phyloP scores from a whole-genome alignment of 1,140 invertebrate species.

The Drosophila pseudoobscura region DNA sequence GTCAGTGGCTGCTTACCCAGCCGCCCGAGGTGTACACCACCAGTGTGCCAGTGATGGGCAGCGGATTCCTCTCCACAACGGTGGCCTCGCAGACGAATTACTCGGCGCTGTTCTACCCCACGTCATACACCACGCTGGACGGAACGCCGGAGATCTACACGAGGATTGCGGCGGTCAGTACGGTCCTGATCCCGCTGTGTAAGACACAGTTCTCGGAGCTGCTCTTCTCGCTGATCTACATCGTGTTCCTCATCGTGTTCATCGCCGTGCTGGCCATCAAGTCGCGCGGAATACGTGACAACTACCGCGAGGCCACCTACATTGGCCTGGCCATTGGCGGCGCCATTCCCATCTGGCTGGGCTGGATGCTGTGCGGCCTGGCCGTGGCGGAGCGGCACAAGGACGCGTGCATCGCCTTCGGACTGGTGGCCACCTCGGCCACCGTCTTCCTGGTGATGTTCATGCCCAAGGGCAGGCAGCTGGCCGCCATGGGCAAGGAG shows the following conservation, averaged over 20 bases:
- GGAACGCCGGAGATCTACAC: conserved; percentile 74
- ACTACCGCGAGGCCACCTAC: conserved; percentile 95
- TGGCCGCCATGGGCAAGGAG: conserved; percentile 94
- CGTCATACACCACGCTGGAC: conserved; percentile 67
- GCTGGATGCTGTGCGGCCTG: conserved; percentile 90
- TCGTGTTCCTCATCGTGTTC: conserved; percentile 91
- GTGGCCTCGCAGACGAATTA: conserved; percentile 68
- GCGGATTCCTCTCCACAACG: conserved; percentile 65
- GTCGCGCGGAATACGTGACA: conserved; percentile 94
- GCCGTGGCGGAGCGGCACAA: conserved; percentile 90
- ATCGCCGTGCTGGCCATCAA: conserved; percentile 93
- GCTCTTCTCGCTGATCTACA: conserved; percentile 91
- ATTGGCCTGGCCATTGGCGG: conserved; percentile 93
- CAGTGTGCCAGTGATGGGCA: conserved; percentile 76
- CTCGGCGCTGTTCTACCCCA: conserved; percentile 79
- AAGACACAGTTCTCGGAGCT: conserved; percentile 88
- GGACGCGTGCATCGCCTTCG: conserved; percentile 94
- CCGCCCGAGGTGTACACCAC: conserved; percentile 87
- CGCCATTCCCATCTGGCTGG: conserved; percentile 93
- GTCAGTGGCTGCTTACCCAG: conserved; percentile 92
- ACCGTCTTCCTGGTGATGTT: conserved; percentile 96
- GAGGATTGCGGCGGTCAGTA: conserved; percentile 71
- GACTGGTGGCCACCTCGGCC: conserved; percentile 91
- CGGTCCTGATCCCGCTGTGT: conserved; percentile 85
- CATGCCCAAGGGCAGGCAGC: conserved; percentile 94